Base-by-base conservation (phyloP, 2,113 vertebrate genomes). In the Corythoichthys haematopterus region DNA sequence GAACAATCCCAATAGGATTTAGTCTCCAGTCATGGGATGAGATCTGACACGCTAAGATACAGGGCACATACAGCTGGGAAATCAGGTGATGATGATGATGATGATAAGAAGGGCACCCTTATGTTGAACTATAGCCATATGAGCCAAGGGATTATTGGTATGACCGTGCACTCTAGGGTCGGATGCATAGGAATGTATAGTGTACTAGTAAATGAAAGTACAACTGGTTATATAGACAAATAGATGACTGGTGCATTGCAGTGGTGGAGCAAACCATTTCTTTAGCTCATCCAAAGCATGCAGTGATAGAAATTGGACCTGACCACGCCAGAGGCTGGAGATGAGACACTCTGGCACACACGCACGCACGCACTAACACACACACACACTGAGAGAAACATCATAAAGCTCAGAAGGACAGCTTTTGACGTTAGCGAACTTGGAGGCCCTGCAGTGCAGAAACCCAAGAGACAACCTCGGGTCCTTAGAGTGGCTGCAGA, bases 221-320 rank as follows among this genome's bases (percentile, higher is more conserved):
- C 6, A 35, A 13, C 16, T 45, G 12, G n/a, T 9, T 43, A 43
- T 7, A 43, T 40, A 53, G 45, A 37, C 8, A 62, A 7, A 14
- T 8, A 61, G 53, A 45, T 13, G 74, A 63, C 69, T 77, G 83
- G 76, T 79, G 78, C 69, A 63, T 63, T 71, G 70, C 78, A 72
- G 82, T 53, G 64, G 75, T 38, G 40, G 67, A 81, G 64, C 46
- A 47, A 78, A 66, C 70, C 58, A 59, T 65, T 74, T 79, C 72
- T 68, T 75, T 16, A 66, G 53, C 35, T n/a, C 43, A 1, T 78
- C 70, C 65, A 68, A 72, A 71, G 69, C 64, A 61, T 10, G 69
- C 72, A 6, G 66, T 88, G 86, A 88, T 78, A 86, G 83, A 84
- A 79, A 88, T 86, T 33, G 50, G 82, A 84, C 77, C 72, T 88